A percentile compares a stretch with the other conserved stretches of the same genome.
Conservation (phyloP, 1,140 invertebrate species). For the Marisa cornuarietis region DNA sequence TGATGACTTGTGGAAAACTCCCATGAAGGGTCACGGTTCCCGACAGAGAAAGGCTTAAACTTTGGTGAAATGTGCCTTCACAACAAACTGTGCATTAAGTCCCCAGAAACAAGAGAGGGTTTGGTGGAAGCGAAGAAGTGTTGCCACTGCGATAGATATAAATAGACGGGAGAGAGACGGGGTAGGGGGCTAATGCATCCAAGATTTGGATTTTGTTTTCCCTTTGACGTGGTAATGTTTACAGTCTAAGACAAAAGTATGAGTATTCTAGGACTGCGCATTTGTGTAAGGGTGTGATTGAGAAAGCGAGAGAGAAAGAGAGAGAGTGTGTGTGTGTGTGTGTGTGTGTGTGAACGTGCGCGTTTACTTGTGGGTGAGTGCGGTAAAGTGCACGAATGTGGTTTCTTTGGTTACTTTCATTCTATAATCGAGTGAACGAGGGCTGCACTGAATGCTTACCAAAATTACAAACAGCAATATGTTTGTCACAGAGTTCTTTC, state of each 20-base stretch:
- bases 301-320: not conserved
- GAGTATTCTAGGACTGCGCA: not conserved
- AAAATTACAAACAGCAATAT: not conserved
- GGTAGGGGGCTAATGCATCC: too few relatives aligned
- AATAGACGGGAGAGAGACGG: not conserved
- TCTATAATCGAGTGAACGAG: not conserved
- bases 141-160: not conserved
- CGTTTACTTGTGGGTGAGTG: not conserved
- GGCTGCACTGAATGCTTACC: not conserved
- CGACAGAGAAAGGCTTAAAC: too few relatives aligned
- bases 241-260: not conserved
- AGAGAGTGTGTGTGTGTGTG: not conserved
- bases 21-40: too few relatives aligned
- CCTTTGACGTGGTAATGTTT: not conserved
- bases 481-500: not conserved
- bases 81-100: too few relatives aligned
- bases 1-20: too few relatives aligned
- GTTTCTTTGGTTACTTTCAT: not conserved
- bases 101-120: too few relatives aligned
- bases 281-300: not conserved
- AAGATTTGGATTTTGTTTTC: too few relatives aligned
- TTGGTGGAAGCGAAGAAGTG: not conserved
- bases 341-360: not conserved
- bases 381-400: not conserved
- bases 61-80: too few relatives aligned